Base-by-base conservation (phyloP, 2,888 invertebrate genomes). In the Polia nebulosa region DNA sequence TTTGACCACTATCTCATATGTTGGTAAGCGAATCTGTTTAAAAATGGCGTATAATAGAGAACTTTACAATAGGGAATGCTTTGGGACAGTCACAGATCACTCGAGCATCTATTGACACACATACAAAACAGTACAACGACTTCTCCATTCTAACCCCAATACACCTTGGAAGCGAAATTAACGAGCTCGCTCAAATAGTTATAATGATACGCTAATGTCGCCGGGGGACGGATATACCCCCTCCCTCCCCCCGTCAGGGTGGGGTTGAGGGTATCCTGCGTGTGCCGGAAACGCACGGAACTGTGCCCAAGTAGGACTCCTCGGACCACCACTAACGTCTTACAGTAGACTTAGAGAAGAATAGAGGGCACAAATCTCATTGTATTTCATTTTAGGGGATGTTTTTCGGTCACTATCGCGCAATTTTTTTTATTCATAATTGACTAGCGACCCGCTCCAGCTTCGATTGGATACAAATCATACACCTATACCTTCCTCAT, bases 261-360 rank as follows among this genome's bases (percentile, higher is more conserved):
- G 76, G 70, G 70, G 49, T 58, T 61, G 61, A 61, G 55, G 76
- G 79, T 66, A 76, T 81, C 80, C 82, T 80, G 84, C 80, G 82
- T 83, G 79, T 72, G 53, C 85, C 87, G 87, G 88, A 88, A 85
- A 78, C 76, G 77, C 75, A 72, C 56, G 72, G 78, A 79, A 72
- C 81, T 82, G 76, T 77, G 76, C 76, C 81, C 77, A 72, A 81
- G 74, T 76, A 65, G 74, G 65, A 68, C 71, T 65, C 41, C 73
- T 85, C 66, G 83, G 83, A 83, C 85, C 76, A 56, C 66, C 66
- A 55, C 67, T 82, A 75, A 81, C 71, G 66, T 84, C 83, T 82
- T 72, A 34, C 5, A 17, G 49, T 58, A 81, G 79, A 79, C 36
- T 22, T 15, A 53, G 17, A 32, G 56, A 72, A 29, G 15, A 53